Base-by-base conservation (phyloP, 2,888 invertebrate genomes). In the Ectemnius continuus region DNA sequence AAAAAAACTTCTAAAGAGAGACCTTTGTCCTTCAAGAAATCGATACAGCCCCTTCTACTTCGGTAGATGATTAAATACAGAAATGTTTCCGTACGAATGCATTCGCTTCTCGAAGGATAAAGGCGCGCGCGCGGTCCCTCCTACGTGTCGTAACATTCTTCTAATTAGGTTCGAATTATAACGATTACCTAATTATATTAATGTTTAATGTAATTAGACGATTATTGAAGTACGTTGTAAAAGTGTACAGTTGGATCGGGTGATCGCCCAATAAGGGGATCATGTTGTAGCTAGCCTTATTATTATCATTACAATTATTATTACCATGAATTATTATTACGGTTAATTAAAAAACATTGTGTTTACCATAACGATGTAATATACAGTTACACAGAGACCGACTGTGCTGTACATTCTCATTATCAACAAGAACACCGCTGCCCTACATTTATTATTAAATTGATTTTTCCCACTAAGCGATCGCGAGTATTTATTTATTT, bases 341-440 rank as follows among this genome's bases (percentile, higher is more conserved):
- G 83, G 84, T 86, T 81, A 75, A 81, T 82, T 79, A 69, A 75
- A 76, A 79, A 83, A 87, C 84, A 88, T 89, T 89, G 86, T 89
- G 89, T 89, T 90, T 87, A 88, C 83, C 84, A 86, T 87, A 85
- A 87, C 83, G 81, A 87, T 89, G 90, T 89, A 89, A 90, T 88
- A 88, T 88, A 89, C 86, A 85, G 87, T 87, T 87, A 88, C 81
- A 83, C 81, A 80, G 80, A 85, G 64, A 58, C 67, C 62, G 57
- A 71, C 67, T 71, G 73, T 83, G 74, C 79, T 79, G 79, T 79
- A 79, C 79, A 75, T 79, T 76, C 73, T 76, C 65, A 79, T 79
- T 71, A 75, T 73, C 68, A 67, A 79, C 63, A 75, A 59, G 62
- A 77, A 70, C 59, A 67, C 65, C 66, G 78, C 70, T 73, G 73